Percentiles rank a stretch among this genome's conserved stretches.
phyloP scores from a whole-genome alignment of 2,113 vertebrate species.

The Oncorhynchus tshawytscha region DNA sequence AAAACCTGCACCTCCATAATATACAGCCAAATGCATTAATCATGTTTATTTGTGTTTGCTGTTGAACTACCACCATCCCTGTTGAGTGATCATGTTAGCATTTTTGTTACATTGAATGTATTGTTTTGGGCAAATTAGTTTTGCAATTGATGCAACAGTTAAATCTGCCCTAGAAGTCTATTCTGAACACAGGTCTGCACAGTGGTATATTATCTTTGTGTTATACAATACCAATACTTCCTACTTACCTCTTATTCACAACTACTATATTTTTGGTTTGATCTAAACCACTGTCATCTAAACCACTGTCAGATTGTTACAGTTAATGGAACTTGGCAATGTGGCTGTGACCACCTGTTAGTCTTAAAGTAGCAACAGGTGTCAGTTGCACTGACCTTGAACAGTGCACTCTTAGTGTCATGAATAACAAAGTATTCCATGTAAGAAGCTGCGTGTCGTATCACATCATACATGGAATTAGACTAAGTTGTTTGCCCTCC shows the following conservation, averaged over 20 bases:
- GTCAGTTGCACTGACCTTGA: constrained; percentile 48
- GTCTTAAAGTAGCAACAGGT: constrained; percentile 44
- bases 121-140: too few relatives aligned
- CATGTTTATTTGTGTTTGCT: not conserved
- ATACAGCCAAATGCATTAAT: constrained; percentile 2
- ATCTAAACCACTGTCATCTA: not conserved
- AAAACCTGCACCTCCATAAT: constrained; percentile 39
- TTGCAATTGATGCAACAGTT: too few relatives aligned
- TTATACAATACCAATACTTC: not conserved
- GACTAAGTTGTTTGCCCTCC: not conserved
- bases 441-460: constrained; percentile 18
- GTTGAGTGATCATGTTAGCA: not conserved
- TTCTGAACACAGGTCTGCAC: too few relatives aligned
- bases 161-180: too few relatives aligned
- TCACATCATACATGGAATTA: not conserved
- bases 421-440: constrained; percentile 12
- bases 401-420: constrained; percentile 35
- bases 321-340: constrained; percentile 41
- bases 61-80: not conserved
- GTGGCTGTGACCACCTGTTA: constrained; percentile 53
- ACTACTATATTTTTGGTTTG: not conserved
- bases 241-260: not conserved
- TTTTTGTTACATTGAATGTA: not conserved
- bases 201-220: not conserved
- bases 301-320: constrained; percentile 19